Conservation (phyloP, 2,113 vertebrate species). For the Procavia capensis region DNA sequence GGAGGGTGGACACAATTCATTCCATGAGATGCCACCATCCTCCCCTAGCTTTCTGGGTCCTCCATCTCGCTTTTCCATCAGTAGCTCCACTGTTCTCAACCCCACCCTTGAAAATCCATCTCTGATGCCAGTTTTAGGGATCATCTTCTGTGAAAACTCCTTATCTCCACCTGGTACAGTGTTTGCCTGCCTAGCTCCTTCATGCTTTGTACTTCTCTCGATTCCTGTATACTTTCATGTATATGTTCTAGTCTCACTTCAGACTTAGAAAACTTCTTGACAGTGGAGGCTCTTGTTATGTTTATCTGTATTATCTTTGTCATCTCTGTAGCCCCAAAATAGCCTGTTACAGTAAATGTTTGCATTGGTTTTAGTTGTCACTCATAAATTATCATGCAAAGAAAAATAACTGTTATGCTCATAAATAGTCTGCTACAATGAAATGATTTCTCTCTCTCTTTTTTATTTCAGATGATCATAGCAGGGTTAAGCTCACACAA, state of each 20-base stretch:
- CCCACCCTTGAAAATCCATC: neutral
- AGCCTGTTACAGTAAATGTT: neutral
- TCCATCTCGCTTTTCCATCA: neutral
- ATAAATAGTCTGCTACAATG: constrained; percentile 23
- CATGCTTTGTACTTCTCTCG: neutral
- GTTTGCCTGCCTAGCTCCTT: neutral
- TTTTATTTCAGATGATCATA: constrained; percentile 94
- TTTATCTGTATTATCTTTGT: neutral
- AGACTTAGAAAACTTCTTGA: neutral
- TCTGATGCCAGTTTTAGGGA: neutral
- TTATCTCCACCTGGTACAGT: neutral
- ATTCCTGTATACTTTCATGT: neutral
- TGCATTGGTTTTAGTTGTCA: neutral
- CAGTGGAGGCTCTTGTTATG: neutral
- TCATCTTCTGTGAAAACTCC: neutral
- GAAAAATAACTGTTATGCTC: neutral
- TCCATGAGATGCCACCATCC: too few relatives aligned
- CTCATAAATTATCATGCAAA: neutral
- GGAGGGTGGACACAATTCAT: too few relatives aligned
- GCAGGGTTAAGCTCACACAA: constrained; percentile 93
- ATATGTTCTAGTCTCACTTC: neutral
- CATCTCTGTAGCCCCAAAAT: neutral
- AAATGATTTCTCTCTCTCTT: constrained; percentile 50
- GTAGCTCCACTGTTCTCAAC: neutral
- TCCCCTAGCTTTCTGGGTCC: neutral